phyloP scores from a whole-genome alignment of 2,113 vertebrate genomes.

The Ptilorrhoa leucosticta region DNA sequence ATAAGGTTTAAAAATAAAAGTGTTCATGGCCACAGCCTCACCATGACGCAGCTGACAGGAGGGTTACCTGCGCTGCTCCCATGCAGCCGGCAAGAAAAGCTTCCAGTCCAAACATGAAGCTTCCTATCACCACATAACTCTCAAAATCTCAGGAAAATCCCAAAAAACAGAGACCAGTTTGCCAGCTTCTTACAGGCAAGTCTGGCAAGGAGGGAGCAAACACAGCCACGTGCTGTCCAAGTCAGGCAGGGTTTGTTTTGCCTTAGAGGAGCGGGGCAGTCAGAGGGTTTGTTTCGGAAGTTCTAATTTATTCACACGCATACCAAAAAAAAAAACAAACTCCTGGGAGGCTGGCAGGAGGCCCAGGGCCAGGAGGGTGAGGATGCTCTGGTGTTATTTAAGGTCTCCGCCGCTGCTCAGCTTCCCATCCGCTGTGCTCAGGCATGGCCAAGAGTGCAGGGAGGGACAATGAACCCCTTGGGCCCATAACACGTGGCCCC shows the following conservation, averaged over 20 bases:
- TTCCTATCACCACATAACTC: background rate
- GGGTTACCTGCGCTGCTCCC: background rate
- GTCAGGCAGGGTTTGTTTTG: conserved; percentile 1
- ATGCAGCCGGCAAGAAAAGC: background rate
- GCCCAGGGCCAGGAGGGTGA: background rate
- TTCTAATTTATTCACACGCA: conserved; percentile 36
- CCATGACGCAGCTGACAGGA: background rate
- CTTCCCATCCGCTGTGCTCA: background rate
- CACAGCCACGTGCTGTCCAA: background rate
- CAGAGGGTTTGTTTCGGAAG: conserved; percentile 25
- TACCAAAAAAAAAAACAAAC: background rate
- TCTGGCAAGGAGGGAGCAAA: background rate
- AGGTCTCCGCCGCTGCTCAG: background rate
- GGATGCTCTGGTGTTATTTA: conserved; percentile 56
- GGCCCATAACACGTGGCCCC: background rate
- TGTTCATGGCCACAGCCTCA: background rate
- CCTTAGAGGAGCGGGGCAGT: background rate
- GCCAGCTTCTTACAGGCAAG: background rate
- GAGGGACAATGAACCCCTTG: background rate
- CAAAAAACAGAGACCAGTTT: background rate
- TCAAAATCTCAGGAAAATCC: background rate
- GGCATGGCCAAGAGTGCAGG: background rate
- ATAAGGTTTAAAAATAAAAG: conserved; percentile 44
- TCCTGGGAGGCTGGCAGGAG: background rate
- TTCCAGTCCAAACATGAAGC: background rate